Conservation (phyloP, 2,888 invertebrate species). For the Drosophila paracracens region DNA sequence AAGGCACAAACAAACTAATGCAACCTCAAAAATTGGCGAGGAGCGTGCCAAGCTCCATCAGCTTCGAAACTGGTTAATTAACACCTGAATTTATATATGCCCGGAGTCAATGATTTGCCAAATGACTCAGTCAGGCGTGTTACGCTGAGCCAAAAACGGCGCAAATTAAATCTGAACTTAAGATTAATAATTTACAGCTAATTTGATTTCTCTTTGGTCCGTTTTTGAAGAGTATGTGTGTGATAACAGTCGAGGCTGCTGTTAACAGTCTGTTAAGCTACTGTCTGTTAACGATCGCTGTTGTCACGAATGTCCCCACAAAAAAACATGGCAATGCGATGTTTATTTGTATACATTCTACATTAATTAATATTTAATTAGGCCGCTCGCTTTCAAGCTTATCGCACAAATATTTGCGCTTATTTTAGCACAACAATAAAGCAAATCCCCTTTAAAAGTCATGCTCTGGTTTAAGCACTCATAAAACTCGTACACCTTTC, state of each 20-base stretch:
- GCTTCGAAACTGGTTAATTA: conserved; percentile 34
- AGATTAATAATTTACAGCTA: neutral
- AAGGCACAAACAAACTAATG: conserved; percentile 2
- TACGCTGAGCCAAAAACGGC: neutral
- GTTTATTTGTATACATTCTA: neutral
- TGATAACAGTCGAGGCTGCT: neutral
- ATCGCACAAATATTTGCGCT: conserved; percentile 45
- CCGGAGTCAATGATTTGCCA: conserved; percentile 1
- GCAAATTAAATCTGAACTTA: neutral
- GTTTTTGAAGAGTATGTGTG: too few relatives aligned
- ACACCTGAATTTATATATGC: conserved; percentile 9
- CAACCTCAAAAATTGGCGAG: conserved; percentile 10
- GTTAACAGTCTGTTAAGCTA: neutral
- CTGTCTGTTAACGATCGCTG: neutral
- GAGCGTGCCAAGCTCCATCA: conserved; percentile 13
- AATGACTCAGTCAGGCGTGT: conserved; percentile 22
- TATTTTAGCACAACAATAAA: conserved; percentile 34
- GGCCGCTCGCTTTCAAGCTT: conserved; percentile 21
- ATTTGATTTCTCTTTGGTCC: neutral
- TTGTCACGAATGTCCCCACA: neutral
- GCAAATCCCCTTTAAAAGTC: conserved; percentile 1
- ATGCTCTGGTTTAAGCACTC: neutral
- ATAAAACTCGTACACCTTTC: conserved; percentile 18
- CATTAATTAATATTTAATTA: conserved; percentile 23
- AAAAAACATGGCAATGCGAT: neutral